phyloP scores from a whole-genome alignment of 2,797 vertebrate species.

The Chromis chromis region DNA sequence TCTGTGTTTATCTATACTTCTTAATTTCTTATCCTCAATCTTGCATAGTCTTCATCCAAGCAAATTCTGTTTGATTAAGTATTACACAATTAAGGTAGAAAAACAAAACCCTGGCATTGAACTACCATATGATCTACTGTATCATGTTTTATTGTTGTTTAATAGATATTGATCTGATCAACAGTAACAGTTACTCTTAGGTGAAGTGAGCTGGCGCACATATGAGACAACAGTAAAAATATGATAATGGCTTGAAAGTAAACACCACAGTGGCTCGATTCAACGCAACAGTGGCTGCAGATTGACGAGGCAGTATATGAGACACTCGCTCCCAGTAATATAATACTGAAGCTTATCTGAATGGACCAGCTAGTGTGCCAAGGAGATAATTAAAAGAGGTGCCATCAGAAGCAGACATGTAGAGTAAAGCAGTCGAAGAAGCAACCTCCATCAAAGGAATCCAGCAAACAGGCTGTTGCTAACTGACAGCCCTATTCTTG shows the following conservation, averaged over 20 bases:
- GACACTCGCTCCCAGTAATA: conserved; percentile 65
- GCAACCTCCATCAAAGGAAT: conserved; percentile 61
- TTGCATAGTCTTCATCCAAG: neutral
- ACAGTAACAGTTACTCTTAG: conserved; percentile 21
- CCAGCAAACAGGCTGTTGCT: conserved; percentile 61
- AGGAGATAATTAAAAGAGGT: conserved; percentile 80
- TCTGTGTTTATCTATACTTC: conserved; percentile 9
- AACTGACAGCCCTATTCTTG: conserved; percentile 76
- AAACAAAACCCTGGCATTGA: neutral
- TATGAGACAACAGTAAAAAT: conserved; percentile 25
- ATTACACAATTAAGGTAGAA: neutral
- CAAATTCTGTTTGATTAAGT: conserved; percentile 10
- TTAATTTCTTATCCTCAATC: conserved; percentile 2
- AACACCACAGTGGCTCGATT: conserved; percentile 71
- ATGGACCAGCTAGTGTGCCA: conserved; percentile 65
- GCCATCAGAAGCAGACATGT: conserved; percentile 59
- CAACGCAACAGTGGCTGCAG: conserved; percentile 53
- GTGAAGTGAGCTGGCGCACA: neutral
- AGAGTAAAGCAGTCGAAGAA: conserved; percentile 37
- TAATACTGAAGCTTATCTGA: conserved; percentile 76
- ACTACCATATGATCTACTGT: neutral
- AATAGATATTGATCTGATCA: conserved; percentile 23
- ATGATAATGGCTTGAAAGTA: conserved; percentile 64
- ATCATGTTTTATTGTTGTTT: conserved; percentile 10
- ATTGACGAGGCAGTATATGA: conserved; percentile 65